phyloP scores from a whole-genome alignment of 2,113 vertebrate genomes.

The Cichladusa arquata region DNA sequence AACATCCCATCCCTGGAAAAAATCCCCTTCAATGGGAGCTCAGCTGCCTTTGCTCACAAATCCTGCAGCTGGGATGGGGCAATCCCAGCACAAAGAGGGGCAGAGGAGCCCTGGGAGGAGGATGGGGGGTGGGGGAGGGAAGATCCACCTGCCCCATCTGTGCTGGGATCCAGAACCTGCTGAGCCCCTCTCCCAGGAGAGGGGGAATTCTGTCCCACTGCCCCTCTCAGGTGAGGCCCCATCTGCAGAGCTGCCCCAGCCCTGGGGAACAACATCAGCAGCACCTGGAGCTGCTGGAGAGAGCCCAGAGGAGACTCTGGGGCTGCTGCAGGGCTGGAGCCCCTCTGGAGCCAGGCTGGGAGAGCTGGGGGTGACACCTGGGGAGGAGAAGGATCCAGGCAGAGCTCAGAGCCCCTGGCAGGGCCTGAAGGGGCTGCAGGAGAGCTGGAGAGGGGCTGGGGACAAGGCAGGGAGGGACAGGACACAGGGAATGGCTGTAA shows the following conservation, averaged over 20 bases:
- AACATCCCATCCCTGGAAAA: not conserved
- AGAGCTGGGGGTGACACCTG: too few species aligned
- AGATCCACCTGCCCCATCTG: not conserved
- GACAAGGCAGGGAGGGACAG: too few species aligned
- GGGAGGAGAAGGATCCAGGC: too few species aligned
- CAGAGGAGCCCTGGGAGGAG: not conserved
- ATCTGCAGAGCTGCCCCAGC: not conserved
- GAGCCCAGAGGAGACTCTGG: too few species aligned
- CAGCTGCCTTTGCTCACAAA: not conserved
- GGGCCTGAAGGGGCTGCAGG: too few species aligned
- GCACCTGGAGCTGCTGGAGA: not conserved
- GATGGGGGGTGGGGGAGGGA: accelerated
- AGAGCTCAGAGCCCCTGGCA: too few species aligned
- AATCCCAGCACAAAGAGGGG: not conserved
- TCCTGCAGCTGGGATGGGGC: not conserved
- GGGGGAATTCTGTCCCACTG: not conserved
- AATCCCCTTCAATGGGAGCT: not conserved
- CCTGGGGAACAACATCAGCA: not conserved
- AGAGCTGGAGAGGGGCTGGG: too few species aligned
- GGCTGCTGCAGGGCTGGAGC: not conserved
- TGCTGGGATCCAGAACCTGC: not conserved
- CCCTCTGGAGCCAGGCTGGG: too few species aligned
- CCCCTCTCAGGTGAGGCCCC: not conserved
- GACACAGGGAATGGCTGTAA: too few species aligned
- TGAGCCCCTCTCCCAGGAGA: not conserved